phyloP scores from a whole-genome alignment of 2,888 invertebrate species.

The Criorhina ranunculi region DNA sequence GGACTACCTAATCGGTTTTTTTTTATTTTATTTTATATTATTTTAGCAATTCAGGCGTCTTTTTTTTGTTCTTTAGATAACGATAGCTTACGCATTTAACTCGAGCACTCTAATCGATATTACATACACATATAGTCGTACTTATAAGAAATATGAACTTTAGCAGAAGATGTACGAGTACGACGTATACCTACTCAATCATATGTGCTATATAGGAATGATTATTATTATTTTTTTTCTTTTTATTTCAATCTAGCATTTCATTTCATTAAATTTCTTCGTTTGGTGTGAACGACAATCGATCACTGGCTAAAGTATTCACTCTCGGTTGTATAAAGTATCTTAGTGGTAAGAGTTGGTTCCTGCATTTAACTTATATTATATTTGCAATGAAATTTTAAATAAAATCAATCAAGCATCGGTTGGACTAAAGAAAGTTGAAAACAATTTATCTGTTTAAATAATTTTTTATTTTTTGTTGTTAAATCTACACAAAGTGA shows the following conservation, averaged over 20 bases:
- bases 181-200: not conserved
- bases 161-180: constrained; percentile 20
- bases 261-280: constrained; percentile 43
- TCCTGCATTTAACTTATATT: not conserved
- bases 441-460: too few relatives aligned
- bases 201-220: constrained; percentile 21
- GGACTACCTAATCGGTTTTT: constrained; percentile 40
- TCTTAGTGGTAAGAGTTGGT: constrained; percentile 31
- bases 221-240: constrained; percentile 37
- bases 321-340: constrained; percentile 20
- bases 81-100: constrained; percentile 54
- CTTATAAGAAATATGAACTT: constrained; percentile 56
- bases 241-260: constrained; percentile 41
- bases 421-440: not conserved
- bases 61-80: constrained; percentile 53
- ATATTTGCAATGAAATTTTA: not conserved
- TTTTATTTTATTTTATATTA: not conserved
- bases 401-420: not conserved
- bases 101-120: constrained; percentile 47
- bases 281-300: constrained; percentile 41
- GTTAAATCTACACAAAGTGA: too few relatives aligned
- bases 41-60: constrained; percentile 52
- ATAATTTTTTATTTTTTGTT: too few relatives aligned
- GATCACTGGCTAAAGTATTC: constrained; percentile 43
- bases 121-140: constrained; percentile 37